These are phyloP conservation scores for Drepana falcataria DNA, from an alignment of 2,888 invertebrate species.

Conservation along the genomic window DNA sequence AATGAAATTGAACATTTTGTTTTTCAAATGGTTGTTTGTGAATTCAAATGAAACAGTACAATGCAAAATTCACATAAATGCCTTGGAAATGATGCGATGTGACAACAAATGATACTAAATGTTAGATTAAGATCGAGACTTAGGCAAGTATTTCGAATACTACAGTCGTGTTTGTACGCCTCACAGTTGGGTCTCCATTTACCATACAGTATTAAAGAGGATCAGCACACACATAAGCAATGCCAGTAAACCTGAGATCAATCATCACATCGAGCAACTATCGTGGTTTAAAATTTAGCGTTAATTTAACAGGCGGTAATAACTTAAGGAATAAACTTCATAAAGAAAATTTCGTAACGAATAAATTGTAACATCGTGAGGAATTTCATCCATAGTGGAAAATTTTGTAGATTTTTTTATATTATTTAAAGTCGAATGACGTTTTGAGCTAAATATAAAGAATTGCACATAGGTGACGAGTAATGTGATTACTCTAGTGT, in stretches of 20 bases:
- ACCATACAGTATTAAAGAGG: neutral
- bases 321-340: neutral
- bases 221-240: too few species aligned
- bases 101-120: neutral
- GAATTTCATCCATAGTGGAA: neutral
- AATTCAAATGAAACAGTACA: neutral
- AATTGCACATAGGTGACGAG: slow-evolving; percentile 16
- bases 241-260: neutral
- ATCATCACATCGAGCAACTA: neutral
- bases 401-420: neutral
- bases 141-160: neutral
- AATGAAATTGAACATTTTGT: slow-evolving; percentile 5
- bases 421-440: neutral
- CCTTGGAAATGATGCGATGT: slow-evolving; percentile 9
- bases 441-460: slow-evolving; percentile 5
- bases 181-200: neutral
- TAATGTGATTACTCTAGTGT: slow-evolving; percentile 25
- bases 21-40: neutral
- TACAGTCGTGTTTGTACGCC: neutral
- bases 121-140: neutral
- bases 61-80: slow-evolving; percentile 9
- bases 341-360: slow-evolving; percentile 1
- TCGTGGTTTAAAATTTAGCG: neutral
- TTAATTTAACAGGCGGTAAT: neutral
- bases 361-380: slow-evolving; percentile 1